Evolutionary conservation across 2,113 vertebrate genomes (phyloP).

Genomic region (Bubalus kerabau): DNA sequence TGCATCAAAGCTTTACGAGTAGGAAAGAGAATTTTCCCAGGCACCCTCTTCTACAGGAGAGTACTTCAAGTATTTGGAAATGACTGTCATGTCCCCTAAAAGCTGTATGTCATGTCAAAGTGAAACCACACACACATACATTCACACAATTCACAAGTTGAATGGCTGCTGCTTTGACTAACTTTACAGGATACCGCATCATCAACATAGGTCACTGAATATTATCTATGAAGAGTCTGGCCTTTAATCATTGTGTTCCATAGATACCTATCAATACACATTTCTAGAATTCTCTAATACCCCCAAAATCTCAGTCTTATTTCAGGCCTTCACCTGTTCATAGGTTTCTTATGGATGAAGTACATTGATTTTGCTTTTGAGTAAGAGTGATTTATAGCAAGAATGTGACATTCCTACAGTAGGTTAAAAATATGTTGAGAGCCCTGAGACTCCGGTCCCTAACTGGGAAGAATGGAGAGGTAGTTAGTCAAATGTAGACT

Average conservation of each 20-base stretch:
- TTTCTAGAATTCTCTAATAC: neutral
- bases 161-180: neutral
- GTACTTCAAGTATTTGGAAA: neutral
- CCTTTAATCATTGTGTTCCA: neutral
- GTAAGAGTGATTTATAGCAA: neutral
- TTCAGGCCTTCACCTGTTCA: neutral
- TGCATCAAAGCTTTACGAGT: neutral
- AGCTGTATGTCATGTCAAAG: neutral
- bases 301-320: neutral
- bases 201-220: neutral
- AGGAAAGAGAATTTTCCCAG: neutral
- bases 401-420: neutral
- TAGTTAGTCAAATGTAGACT: neutral
- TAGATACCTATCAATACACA: neutral
- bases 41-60: neutral
- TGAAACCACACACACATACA: neutral
- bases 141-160: neutral
- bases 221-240: neutral
- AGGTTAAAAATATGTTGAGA: neutral
- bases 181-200: fast-evolving
- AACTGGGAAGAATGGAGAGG: neutral
- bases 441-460: neutral
- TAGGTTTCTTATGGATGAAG: neutral
- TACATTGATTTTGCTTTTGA: neutral
- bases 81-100: neutral